Evolutionary conservation across 2,113 vertebrate species (phyloP).

Genomic region (Coturnix japonica): DNA sequence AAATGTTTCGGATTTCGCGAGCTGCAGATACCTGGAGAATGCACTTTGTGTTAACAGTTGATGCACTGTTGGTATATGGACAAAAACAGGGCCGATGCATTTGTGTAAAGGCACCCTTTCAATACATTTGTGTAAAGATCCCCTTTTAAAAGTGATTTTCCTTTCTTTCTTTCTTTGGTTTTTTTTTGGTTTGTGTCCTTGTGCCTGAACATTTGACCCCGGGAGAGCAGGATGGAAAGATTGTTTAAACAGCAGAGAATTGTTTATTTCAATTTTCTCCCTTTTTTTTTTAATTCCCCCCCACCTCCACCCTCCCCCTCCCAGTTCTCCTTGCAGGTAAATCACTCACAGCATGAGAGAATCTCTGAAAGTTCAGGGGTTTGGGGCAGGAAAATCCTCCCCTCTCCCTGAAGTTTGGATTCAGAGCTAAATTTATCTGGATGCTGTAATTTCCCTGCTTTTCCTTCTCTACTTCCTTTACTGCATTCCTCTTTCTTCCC

Average conservation of each 20-base stretch:
- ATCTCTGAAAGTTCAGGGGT: constrained; percentile 56
- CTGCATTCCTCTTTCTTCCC: constrained; percentile 59
- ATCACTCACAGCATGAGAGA: neutral
- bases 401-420: constrained; percentile 45
- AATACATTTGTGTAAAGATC: neutral
- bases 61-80: neutral
- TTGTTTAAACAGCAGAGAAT: constrained; percentile 57
- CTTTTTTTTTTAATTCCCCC: neutral
- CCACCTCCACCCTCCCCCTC: too few species aligned
- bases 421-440: constrained; percentile 71
- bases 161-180: neutral
- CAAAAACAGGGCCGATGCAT: constrained; percentile 49
- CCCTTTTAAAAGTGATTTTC: neutral
- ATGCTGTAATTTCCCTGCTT: constrained; percentile 62
- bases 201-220: constrained; percentile 59
- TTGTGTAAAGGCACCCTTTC: neutral
- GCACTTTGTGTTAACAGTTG: constrained; percentile 60
- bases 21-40: constrained; percentile 36
- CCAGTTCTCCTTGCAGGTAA: constrained; percentile 50
- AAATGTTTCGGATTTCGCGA: constrained; percentile 65
- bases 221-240: constrained; percentile 2
- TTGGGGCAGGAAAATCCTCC: constrained; percentile 50
- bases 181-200: neutral
- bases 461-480: constrained; percentile 55
- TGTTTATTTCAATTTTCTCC: constrained; percentile 62